phyloP scores from a whole-genome alignment of 92 coral and sea anemone species.

The Isaurus tuberculatus region DNA sequence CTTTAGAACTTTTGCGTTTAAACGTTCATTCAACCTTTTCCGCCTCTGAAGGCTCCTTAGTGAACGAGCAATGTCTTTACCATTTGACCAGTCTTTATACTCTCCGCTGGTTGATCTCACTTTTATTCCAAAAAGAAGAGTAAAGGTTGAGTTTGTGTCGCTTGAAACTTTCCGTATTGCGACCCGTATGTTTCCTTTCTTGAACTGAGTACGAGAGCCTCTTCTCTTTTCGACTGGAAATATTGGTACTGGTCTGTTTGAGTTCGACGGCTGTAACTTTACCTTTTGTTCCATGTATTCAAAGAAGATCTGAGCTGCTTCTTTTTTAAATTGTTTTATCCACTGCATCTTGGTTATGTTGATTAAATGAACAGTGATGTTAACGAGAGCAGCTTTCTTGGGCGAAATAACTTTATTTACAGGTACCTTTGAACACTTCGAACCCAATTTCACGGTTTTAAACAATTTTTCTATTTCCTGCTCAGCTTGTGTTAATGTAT shows the following conservation, averaged over 20 bases:
- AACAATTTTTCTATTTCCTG: constrained; percentile 52
- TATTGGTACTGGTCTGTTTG: constrained; percentile 44
- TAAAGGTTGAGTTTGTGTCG: constrained; percentile 37
- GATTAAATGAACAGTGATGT: constrained; percentile 70
- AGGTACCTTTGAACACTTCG: constrained; percentile 62
- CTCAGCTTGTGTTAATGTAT: constrained; percentile 59
- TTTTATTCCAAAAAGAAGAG: constrained; percentile 65
- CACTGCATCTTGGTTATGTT: constrained; percentile 59
- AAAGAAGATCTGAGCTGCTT: constrained; percentile 68
- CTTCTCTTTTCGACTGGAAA: constrained; percentile 30
- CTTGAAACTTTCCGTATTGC: constrained; percentile 13
- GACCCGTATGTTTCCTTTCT: constrained; percentile 26
- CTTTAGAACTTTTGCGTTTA: constrained; percentile 62
- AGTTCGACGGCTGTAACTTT: constrained; percentile 42
- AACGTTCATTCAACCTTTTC: constrained; percentile 50
- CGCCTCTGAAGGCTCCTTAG: constrained; percentile 39
- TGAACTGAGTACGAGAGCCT: constrained; percentile 17
- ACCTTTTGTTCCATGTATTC: constrained; percentile 50
- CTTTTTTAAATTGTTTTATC: constrained; percentile 63
- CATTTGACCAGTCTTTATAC: constrained; percentile 35
- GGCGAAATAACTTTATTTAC: constrained; percentile 41
- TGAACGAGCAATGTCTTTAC: constrained; percentile 66
- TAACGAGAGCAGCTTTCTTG: constrained; percentile 62
- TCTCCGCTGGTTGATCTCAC: constrained; percentile 55
- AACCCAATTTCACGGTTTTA: constrained; percentile 53